Percentiles rank a stretch among this genome's conserved stretches.
phyloP scores from a whole-genome alignment of 2,113 vertebrate species.

The Corythornis vintsioides region DNA sequence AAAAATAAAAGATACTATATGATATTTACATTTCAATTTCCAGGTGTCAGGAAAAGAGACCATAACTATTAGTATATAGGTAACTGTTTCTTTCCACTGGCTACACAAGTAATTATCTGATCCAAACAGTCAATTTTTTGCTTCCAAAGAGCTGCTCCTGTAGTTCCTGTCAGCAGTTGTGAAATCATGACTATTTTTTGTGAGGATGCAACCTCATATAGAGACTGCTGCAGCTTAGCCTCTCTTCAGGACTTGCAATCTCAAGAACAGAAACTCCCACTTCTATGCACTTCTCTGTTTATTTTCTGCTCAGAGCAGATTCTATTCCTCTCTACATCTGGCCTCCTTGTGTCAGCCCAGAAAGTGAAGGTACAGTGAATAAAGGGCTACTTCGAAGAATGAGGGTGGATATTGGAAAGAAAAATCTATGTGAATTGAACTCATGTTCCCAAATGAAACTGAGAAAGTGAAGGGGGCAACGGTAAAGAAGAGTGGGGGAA shows the following conservation, averaged over 20 bases:
- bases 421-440: neutral
- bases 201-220: neutral
- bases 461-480: neutral
- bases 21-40: neutral
- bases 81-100: neutral
- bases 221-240: neutral
- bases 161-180: neutral
- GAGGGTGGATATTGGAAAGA: neutral
- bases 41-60: neutral
- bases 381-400: neutral
- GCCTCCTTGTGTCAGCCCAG: neutral
- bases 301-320: neutral
- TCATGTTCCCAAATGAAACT: neutral
- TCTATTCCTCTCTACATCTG: neutral
- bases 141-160: neutral
- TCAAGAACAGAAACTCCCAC: neutral
- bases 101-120: neutral
- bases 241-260: neutral
- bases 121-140: neutral
- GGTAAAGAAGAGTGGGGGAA: neutral
- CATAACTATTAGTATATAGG: neutral
- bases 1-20: neutral
- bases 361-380: neutral
- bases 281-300: neutral
- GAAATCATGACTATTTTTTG: neutral